phyloP scores from a whole-genome alignment of 2,797 vertebrate species.

The Xiphophorus birchmanni region DNA sequence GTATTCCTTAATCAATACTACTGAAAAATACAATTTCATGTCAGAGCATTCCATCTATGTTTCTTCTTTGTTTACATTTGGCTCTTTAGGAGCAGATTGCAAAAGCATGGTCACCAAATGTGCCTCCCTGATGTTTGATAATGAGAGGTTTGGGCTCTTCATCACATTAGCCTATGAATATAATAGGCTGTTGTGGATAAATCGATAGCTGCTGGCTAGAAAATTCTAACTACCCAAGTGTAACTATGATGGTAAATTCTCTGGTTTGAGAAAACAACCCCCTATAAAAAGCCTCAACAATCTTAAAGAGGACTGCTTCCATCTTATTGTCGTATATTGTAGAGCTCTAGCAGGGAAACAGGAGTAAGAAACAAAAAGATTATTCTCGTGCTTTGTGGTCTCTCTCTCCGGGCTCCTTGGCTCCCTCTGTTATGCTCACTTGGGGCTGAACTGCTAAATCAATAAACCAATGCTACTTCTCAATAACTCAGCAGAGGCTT shows the following conservation, averaged over 20 bases:
- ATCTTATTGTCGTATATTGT: conserved; percentile 8
- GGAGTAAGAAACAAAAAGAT: not conserved
- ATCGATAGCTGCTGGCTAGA: not conserved
- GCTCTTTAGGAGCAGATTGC: not conserved
- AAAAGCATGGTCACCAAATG: not conserved
- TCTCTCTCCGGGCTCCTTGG: conserved; percentile 21
- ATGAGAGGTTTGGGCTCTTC: not conserved
- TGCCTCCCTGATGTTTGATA: conserved; percentile 10
- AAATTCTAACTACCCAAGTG: not conserved
- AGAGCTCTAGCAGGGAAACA: conserved; percentile 11
- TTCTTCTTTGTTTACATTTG: not conserved
- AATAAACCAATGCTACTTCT: conserved; percentile 57
- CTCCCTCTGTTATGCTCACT: conserved; percentile 31
- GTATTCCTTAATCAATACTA: not conserved
- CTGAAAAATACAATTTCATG: not conserved
- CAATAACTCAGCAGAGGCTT: conserved; percentile 50
- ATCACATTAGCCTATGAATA: conserved; percentile 12
- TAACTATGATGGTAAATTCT: conserved; percentile 10
- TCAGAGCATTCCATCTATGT: not conserved
- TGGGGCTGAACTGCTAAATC: conserved; percentile 63
- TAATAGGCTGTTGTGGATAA: conserved; percentile 9
- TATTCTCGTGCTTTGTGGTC: conserved; percentile 24
- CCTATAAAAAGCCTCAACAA: not conserved
- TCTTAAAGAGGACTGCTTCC: conserved; percentile 4
- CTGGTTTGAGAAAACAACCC: not conserved